Conservation (phyloP, 1,140 invertebrate species). For the Papilio dardanus region DNA sequence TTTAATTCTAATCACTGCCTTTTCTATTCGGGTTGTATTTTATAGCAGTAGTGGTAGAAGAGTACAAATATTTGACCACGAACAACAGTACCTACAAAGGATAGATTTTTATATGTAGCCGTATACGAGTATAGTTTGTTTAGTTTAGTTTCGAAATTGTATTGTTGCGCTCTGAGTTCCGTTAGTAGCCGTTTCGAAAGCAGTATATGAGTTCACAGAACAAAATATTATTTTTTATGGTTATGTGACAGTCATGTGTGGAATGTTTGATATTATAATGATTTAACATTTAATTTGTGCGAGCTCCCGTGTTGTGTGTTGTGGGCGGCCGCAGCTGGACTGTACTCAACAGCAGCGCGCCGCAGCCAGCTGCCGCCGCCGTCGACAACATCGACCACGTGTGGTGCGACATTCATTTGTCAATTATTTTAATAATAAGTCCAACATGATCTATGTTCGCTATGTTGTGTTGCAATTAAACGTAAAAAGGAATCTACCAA, state of each 20-base stretch:
- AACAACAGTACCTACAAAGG: neutral
- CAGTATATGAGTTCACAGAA: neutral
- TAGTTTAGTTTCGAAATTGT: neutral
- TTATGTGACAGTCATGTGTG: neutral
- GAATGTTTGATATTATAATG: neutral
- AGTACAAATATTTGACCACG: neutral
- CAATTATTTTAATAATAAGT: neutral
- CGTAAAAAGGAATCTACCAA: no score
- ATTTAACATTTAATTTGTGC: neutral
- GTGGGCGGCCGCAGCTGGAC: neutral
- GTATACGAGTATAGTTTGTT: neutral
- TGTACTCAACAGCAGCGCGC: neutral
- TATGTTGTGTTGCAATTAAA: neutral
- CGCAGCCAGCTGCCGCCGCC: no score
- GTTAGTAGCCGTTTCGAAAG: neutral
- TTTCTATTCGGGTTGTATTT: neutral
- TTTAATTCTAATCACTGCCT: conserved; percentile 21
- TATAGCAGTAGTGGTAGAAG: neutral
- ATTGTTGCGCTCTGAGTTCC: neutral
- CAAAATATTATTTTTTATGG: no score
- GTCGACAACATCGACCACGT: neutral
- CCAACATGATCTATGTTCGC: neutral
- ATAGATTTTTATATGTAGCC: neutral
- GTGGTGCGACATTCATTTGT: neutral
- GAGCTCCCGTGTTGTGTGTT: neutral